Percentiles rank a stretch among this genome's conserved stretches.
Conservation (phyloP, 2,888 invertebrate genomes). For the Frankliniella intonsa region DNA sequence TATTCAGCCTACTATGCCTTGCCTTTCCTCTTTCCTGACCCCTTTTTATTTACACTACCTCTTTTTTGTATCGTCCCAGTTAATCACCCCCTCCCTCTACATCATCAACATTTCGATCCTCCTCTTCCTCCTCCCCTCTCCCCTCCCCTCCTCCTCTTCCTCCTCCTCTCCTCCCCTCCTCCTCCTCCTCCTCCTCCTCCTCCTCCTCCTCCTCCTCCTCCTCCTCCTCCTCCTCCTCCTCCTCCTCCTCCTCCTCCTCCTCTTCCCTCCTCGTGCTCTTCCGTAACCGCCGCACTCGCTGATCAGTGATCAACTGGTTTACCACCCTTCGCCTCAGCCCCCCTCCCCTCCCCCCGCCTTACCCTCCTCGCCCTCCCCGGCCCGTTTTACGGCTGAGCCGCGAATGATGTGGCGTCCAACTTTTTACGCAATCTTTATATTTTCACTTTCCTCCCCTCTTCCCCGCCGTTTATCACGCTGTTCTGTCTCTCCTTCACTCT, state of each 20-base stretch:
- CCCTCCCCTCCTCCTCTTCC: conserved; percentile 21
- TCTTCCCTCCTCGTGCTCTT: no score
- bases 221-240: conserved; percentile 26
- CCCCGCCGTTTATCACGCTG: neutral
- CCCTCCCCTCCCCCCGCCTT: conserved; percentile 34
- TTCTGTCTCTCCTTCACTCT: conserved; percentile 25
- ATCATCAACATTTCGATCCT: neutral
- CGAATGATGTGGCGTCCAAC: conserved; percentile 3
- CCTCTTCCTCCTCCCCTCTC: neutral
- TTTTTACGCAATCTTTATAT: conserved; percentile 29
- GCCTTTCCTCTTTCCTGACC: neutral
- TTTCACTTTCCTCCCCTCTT: conserved; percentile 34
- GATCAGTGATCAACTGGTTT: conserved; percentile 29
- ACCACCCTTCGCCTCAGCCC: conserved; percentile 42
- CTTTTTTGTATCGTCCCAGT: neutral
- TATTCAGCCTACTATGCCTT: neutral
- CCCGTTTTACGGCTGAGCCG: conserved; percentile 31
- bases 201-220: conserved; percentile 7
- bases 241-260: no score
- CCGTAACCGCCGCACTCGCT: neutral
- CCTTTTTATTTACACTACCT: neutral
- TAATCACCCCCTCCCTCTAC: neutral
- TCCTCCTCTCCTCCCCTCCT: conserved; percentile 25
- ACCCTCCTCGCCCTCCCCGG: neutral
- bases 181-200: no score